Evolutionary conservation across 2,888 invertebrate genomes (phyloP).

Genomic region (Drosophila histrio): DNA sequence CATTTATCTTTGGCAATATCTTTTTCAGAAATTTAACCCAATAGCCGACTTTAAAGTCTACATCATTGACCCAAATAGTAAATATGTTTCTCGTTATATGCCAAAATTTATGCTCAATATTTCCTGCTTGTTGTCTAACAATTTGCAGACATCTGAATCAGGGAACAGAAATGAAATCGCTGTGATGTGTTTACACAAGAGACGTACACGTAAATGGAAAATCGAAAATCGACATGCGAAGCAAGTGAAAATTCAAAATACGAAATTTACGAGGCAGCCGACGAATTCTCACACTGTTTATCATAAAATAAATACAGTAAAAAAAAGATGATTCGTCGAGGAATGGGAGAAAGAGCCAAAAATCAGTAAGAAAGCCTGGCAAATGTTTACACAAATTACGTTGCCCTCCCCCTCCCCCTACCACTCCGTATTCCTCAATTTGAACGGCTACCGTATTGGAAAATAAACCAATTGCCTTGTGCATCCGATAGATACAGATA

Average conservation of each 20-base stretch:
- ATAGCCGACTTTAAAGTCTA: slow-evolving; percentile 5
- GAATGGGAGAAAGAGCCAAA: slow-evolving; percentile 36
- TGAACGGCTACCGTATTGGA: slow-evolving; percentile 78
- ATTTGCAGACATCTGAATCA: slow-evolving; percentile 52
- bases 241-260: slow-evolving; percentile 58
- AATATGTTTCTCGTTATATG: slow-evolving; percentile 44
- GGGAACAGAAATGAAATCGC: slow-evolving; percentile 12
- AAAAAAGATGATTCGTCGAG: slow-evolving; percentile 8
- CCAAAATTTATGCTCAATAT: slow-evolving; percentile 52
- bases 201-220: slow-evolving; percentile 36
- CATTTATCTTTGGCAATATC: not conserved
- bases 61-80: slow-evolving; percentile 51
- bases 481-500: slow-evolving; percentile 67
- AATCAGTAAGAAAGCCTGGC: slow-evolving; percentile 74
- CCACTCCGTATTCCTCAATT: slow-evolving; percentile 45
- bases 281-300: slow-evolving; percentile 68
- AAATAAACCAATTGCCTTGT: slow-evolving; percentile 77
- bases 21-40: not conserved
- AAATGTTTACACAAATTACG: slow-evolving; percentile 79
- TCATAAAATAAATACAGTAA: slow-evolving; percentile 59
- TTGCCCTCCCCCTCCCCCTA: slow-evolving; percentile 23
- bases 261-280: slow-evolving; percentile 60
- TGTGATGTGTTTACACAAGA: slow-evolving; percentile 65
- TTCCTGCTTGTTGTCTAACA: slow-evolving; percentile 41
- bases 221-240: slow-evolving; percentile 33